A percentile compares a stretch with the other conserved stretches of the same genome.
phyloP scores from a whole-genome alignment of 23 tunicate species.

The Trididemnum clinides region DNA sequence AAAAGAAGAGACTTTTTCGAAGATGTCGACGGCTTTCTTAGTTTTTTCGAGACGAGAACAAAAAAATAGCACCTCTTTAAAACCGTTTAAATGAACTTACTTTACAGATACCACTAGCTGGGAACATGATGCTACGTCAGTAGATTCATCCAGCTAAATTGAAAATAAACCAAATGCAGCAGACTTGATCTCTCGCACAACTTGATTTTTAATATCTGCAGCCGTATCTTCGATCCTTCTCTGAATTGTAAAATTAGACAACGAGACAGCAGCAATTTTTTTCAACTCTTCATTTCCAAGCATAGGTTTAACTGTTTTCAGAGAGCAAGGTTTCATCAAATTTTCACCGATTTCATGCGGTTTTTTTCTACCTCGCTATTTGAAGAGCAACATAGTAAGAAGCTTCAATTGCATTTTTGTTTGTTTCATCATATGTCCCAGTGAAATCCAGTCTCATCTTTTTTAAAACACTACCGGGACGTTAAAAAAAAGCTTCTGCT shows the following conservation, averaged over 20 bases:
- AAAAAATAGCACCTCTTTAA: slow-evolving; percentile 34
- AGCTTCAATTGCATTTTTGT: too few species aligned
- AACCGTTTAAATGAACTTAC: too few species aligned
- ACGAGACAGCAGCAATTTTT: not conserved
- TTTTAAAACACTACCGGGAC: too few species aligned
- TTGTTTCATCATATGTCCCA: too few species aligned
- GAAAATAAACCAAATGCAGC: slow-evolving; percentile 38
- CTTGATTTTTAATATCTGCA: too few species aligned
- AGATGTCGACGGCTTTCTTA: slow-evolving; percentile 10
- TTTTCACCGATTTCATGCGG: too few species aligned
- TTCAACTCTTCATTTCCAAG: not conserved
- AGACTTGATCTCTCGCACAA: slow-evolving; percentile 19
- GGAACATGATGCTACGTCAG: slow-evolving; percentile 41
- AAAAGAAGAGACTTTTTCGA: too few species aligned
- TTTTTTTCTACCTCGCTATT: not conserved
- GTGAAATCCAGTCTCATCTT: too few species aligned
- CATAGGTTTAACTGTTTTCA: not conserved
- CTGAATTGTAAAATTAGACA: not conserved
- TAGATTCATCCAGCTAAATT: too few species aligned
- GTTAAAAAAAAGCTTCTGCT: too few species aligned
- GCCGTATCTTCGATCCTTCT: too few species aligned
- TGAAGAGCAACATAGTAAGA: not conserved
- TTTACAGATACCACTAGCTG: slow-evolving; percentile 40
- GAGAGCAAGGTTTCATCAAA: too few species aligned
- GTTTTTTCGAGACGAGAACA: slow-evolving; percentile 6